phyloP scores from a whole-genome alignment of 2,797 vertebrate genomes.

The Clarias laeviceps region DNA sequence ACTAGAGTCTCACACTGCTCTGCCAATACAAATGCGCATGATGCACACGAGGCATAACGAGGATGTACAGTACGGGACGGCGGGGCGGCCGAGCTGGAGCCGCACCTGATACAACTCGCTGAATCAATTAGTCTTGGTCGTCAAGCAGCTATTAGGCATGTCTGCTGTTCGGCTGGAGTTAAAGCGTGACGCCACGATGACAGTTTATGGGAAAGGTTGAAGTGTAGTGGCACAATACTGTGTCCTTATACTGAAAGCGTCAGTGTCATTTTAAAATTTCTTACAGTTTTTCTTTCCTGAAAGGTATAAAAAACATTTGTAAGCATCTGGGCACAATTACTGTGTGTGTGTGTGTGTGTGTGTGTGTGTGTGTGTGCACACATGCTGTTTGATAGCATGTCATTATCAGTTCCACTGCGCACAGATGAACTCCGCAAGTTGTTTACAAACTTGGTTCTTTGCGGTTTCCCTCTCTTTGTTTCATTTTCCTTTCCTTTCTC shows the following conservation, averaged over 20 bases:
- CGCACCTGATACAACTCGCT: conserved; percentile 7
- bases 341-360: conserved; percentile 37
- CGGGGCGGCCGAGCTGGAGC: conserved; percentile 2
- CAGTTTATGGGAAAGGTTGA: neutral
- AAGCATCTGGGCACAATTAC: conserved; percentile 27
- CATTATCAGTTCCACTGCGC: neutral
- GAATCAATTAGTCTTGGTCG: conserved; percentile 11
- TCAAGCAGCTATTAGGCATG: conserved; percentile 8
- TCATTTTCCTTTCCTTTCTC: neutral
- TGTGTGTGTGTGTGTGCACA: conserved; percentile 10
- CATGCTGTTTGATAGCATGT: neutral
- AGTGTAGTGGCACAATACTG: neutral
- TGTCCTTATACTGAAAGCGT: neutral
- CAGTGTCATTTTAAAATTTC: neutral
- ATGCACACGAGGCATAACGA: too few species aligned
- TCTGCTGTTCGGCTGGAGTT: neutral
- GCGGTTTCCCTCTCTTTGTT: neutral
- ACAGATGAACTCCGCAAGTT: conserved; percentile 13
- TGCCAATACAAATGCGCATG: neutral
- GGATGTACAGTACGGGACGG: neutral
- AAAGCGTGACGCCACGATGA: neutral
- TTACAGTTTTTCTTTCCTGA: neutral
- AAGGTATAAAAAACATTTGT: conserved; percentile 16
- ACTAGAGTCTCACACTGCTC: neutral
- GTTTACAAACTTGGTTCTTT: conserved; percentile 8